phyloP scores from a whole-genome alignment of 2,113 vertebrate species.

The Anas platyrhynchos region DNA sequence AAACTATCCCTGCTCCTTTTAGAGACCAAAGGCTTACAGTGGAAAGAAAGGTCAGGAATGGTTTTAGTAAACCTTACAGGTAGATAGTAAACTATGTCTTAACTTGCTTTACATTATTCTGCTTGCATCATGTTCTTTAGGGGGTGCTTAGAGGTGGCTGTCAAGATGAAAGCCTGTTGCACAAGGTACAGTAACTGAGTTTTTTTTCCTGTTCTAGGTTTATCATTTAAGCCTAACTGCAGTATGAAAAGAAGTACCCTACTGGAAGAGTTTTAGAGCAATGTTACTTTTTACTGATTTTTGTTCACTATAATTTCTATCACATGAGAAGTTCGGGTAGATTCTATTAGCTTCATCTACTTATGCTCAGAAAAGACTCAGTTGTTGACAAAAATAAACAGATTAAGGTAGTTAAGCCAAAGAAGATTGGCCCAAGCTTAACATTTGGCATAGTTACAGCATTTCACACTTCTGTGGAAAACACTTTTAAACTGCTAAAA shows the following conservation, averaged over 20 bases:
- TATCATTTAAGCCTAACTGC: background rate
- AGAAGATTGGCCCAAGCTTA: background rate
- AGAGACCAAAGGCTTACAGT: background rate
- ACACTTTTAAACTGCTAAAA: background rate
- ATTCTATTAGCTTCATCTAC: constrained; percentile 29
- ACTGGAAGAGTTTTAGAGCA: background rate
- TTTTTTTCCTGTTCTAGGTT: too few species aligned
- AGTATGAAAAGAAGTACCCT: background rate
- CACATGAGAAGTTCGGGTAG: background rate
- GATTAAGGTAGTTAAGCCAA: constrained; percentile 46
- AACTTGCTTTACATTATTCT: background rate
- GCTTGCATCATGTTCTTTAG: background rate
- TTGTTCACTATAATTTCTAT: background rate
- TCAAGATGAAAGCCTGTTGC: background rate
- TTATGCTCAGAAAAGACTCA: constrained; percentile 30
- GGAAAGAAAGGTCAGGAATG: background rate
- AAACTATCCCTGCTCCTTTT: background rate
- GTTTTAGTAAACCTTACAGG: background rate
- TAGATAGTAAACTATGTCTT: background rate
- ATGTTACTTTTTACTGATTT: fast-evolving
- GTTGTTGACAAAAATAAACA: constrained; percentile 45
- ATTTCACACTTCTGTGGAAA: background rate
- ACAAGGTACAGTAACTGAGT: background rate
- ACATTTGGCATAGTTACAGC: background rate
- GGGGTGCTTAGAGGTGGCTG: background rate